Evolutionary conservation across 35 echinoderm and acorn worm genomes (phyloP).

Genomic region (Ophiothrix spiculata): DNA sequence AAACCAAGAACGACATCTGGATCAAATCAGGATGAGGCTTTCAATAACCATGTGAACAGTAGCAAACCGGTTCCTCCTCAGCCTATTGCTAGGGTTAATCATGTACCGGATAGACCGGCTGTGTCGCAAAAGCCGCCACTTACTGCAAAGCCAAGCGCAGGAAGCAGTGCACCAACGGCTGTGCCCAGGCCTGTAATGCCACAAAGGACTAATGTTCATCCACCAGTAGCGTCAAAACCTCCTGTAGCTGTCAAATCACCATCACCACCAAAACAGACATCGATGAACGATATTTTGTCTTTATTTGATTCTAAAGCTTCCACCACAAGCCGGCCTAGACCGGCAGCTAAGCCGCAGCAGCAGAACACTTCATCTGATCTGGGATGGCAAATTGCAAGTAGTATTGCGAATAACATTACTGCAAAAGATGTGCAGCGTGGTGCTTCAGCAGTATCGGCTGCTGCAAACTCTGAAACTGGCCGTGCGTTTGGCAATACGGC

Average conservation of each 20-base stretch:
- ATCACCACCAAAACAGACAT: not conserved
- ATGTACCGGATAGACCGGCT: not conserved
- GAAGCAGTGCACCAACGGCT: not conserved
- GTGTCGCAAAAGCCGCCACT: not conserved
- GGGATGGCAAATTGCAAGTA: constrained; percentile 20
- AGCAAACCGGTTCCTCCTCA: constrained; percentile 2
- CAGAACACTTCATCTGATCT: constrained; percentile 12
- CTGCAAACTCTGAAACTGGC: not conserved
- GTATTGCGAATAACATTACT: constrained; percentile 41
- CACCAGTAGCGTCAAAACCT: not conserved
- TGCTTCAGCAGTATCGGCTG: constrained; percentile 1
- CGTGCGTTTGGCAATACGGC: not conserved
- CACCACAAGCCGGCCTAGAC: not conserved
- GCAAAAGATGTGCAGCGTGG: constrained; percentile 40
- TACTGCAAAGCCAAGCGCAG: not conserved
- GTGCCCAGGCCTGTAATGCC: not conserved
- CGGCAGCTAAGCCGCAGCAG: not conserved
- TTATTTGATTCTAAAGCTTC: not conserved
- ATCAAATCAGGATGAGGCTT: constrained; percentile 14
- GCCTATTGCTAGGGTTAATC: constrained; percentile 19
- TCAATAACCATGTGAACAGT: constrained; percentile 5
- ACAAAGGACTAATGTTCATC: constrained; percentile 1
- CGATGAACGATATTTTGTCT: not conserved
- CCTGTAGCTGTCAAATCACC: not conserved
- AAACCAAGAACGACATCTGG: not conserved